Conservation (phyloP, 2,113 vertebrate species). For the Myanophis thanlyinensis region DNA sequence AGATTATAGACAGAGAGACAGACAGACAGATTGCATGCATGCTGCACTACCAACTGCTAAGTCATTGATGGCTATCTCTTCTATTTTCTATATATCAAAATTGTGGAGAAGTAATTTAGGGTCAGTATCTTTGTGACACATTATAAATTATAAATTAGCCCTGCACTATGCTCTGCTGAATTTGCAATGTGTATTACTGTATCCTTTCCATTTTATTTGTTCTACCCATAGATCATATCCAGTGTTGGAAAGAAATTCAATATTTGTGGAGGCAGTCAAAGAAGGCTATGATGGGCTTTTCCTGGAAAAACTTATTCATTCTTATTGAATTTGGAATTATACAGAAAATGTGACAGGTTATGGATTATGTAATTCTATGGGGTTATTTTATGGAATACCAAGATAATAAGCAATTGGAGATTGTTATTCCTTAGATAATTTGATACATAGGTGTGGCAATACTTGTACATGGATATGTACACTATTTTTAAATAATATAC, state of each 20-base stretch:
- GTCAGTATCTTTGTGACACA: neutral
- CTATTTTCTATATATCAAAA: neutral
- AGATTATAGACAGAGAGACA: neutral
- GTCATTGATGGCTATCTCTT: neutral
- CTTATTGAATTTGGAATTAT: neutral
- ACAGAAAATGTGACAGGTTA: neutral
- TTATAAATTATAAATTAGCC: constrained; percentile 14
- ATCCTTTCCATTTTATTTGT: neutral
- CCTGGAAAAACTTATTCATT: neutral
- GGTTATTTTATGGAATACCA: neutral
- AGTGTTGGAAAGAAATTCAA: neutral
- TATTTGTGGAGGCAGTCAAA: neutral
- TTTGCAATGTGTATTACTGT: neutral
- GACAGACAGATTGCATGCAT: neutral
- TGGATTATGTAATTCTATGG: neutral
- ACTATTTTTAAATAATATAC: neutral
- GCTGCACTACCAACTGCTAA: neutral
- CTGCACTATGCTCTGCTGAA: neutral
- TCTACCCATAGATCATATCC: neutral
- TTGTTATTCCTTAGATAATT: neutral
- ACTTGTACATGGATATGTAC: neutral
- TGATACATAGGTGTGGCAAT: neutral
- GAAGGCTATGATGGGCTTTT: neutral
- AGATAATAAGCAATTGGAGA: neutral
- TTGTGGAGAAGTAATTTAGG: neutral